Evolutionary conservation across 1,140 invertebrate genomes (phyloP).

Genomic region (Drosophila orena): DNA sequence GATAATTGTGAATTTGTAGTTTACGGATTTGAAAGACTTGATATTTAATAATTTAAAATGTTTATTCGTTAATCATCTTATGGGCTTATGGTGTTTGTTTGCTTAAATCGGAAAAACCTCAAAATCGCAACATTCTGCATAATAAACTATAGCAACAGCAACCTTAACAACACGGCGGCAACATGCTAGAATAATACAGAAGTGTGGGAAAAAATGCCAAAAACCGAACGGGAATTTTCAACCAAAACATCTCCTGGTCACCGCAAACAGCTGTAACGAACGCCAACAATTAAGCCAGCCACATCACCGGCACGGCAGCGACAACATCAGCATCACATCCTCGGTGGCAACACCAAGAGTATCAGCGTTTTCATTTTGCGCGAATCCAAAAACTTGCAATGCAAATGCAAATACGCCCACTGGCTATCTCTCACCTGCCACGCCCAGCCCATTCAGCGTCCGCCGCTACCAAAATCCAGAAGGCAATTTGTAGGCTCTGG

Average conservation of each 20-base stretch:
- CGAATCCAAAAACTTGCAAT: constrained; percentile 56
- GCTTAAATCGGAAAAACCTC: constrained; percentile 24
- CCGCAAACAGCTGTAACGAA: constrained; percentile 78
- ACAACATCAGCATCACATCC: constrained; percentile 9
- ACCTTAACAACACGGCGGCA: constrained; percentile 39
- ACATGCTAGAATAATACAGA: constrained; percentile 9
- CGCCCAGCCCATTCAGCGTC: constrained; percentile 15
- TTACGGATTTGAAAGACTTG: no score
- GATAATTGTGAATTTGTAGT: no score
- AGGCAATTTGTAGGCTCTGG: constrained; percentile 16
- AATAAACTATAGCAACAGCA: constrained; percentile 64
- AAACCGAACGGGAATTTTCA: constrained; percentile 75
- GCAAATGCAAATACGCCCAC: constrained; percentile 46
- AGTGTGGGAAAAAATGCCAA: constrained; percentile 61
- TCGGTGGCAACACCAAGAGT: constrained; percentile 5
- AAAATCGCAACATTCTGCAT: constrained; percentile 64
- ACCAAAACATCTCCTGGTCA: constrained; percentile 70
- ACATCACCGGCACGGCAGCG: constrained; percentile 4
- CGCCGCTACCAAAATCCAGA: constrained; percentile 18
- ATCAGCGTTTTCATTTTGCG: constrained; percentile 69
- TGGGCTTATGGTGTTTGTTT: constrained; percentile 65
- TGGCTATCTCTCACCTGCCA: not conserved
- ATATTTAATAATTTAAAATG: not conserved
- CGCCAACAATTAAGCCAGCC: constrained; percentile 15
- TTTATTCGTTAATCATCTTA: constrained; percentile 56